phyloP scores from a whole-genome alignment of 2,888 invertebrate species.

The Latrodectus hesperus region DNA sequence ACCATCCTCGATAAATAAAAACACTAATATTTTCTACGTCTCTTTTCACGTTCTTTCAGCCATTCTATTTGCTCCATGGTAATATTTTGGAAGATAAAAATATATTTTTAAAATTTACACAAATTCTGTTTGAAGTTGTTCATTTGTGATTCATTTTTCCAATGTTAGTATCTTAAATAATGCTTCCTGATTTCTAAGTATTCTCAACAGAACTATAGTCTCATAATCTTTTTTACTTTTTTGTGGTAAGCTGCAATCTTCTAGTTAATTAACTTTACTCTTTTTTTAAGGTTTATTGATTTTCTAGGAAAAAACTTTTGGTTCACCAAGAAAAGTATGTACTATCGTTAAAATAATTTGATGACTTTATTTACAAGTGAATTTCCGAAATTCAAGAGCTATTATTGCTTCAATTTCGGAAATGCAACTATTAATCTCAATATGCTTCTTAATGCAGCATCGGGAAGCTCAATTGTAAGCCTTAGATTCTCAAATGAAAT shows the following conservation, averaged over 20 bases:
- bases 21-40: conserved; percentile 98
- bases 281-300: conserved; percentile 95
- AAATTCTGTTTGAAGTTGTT: conserved; percentile 95
- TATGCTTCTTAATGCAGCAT: no score
- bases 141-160: conserved; percentile 94
- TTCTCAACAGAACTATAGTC: conserved; percentile 96
- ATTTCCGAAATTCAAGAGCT: no score
- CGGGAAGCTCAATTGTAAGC: no score
- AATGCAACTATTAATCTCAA: no score
- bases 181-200: conserved; percentile 93
- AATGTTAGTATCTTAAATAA: conserved; percentile 99
- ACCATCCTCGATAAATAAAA: conserved; percentile 95
- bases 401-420: no score
- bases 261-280: conserved; percentile 98
- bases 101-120: conserved; percentile 98
- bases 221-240: conserved; percentile 98
- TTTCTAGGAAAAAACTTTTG: conserved; percentile 80
- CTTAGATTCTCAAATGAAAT: no score
- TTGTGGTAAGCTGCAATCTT: conserved; percentile 83
- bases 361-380: no score
- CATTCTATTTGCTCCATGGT: conserved; percentile 99
- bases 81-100: conserved; percentile 99
- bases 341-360: no score
- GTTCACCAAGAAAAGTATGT: no score
- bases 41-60: conserved; percentile 98